Conservation (phyloP, 2,888 invertebrate species). For the Drosophila vallismaia region DNA sequence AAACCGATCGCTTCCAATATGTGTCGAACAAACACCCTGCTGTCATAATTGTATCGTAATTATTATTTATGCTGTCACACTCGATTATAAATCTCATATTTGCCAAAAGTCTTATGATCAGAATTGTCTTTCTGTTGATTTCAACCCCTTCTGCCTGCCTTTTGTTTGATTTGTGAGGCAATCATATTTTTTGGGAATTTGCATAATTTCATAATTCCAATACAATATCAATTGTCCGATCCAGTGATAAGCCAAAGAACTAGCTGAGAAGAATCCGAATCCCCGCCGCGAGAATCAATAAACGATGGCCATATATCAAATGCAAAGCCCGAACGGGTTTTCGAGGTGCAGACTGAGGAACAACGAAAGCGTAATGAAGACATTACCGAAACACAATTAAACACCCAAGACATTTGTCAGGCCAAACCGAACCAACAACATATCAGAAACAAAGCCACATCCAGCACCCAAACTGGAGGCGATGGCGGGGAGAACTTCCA, state of each 20-base stretch:
- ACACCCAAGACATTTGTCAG: constrained; percentile 63
- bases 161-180: constrained; percentile 18
- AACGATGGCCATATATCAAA: constrained; percentile 64
- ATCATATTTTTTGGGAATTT: constrained; percentile 59
- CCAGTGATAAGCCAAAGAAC: constrained; percentile 38
- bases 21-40: constrained; percentile 11
- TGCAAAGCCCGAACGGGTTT: constrained; percentile 20
- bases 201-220: constrained; percentile 76
- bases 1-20: constrained; percentile 15
- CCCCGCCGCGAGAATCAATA: constrained; percentile 38
- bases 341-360: constrained; percentile 4
- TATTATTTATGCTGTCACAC: constrained; percentile 80
- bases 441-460: constrained; percentile 44
- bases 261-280: background rate
- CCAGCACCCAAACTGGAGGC: background rate
- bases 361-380: constrained; percentile 64
- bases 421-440: constrained; percentile 59
- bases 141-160: constrained; percentile 50
- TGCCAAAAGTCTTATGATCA: constrained; percentile 61
- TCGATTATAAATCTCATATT: constrained; percentile 59
- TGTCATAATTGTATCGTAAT: constrained; percentile 78
- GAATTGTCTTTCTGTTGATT: background rate
- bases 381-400: constrained; percentile 68
- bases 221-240: constrained; percentile 56
- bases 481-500: constrained; percentile 18